Percentiles rank a stretch among this genome's conserved stretches.
phyloP scores from a whole-genome alignment of 2,797 vertebrate genomes.

The Heterohyrax brucei region DNA sequence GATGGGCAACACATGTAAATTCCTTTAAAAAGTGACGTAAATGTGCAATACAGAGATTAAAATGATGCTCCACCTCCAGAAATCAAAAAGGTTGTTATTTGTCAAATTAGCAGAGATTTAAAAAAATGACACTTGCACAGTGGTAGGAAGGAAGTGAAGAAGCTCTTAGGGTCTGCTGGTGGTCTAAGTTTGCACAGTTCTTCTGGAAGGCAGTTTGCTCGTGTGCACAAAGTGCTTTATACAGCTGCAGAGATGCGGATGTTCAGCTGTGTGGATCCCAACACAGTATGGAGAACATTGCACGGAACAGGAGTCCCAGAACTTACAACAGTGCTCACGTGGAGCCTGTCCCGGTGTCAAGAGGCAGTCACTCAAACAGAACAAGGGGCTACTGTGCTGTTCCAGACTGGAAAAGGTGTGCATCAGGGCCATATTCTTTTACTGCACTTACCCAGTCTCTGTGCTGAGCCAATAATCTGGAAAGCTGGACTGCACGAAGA shows the following conservation, averaged over 20 bases:
- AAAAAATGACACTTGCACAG: neutral
- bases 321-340: neutral
- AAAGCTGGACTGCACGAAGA: neutral
- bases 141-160: fast-evolving
- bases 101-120: too few relatives aligned
- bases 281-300: neutral
- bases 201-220: neutral
- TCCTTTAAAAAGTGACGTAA: fast-evolving
- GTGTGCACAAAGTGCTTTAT: neutral
- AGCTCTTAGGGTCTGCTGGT: neutral
- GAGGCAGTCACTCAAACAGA: neutral
- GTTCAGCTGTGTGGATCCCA: neutral
- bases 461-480: neutral
- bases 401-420: neutral
- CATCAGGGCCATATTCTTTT: neutral
- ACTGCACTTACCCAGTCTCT: neutral
- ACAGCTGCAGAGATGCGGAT: fast-evolving
- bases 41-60: fast-evolving
- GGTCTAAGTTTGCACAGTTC: neutral
- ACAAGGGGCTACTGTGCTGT: neutral
- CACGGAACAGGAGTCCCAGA: neutral
- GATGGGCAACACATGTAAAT: fast-evolving
- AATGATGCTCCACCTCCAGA: fast-evolving
- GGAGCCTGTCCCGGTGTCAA: neutral
- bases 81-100: fast-evolving